phyloP scores from a whole-genome alignment of 2,113 vertebrate genomes.

The Cavia aperea region DNA sequence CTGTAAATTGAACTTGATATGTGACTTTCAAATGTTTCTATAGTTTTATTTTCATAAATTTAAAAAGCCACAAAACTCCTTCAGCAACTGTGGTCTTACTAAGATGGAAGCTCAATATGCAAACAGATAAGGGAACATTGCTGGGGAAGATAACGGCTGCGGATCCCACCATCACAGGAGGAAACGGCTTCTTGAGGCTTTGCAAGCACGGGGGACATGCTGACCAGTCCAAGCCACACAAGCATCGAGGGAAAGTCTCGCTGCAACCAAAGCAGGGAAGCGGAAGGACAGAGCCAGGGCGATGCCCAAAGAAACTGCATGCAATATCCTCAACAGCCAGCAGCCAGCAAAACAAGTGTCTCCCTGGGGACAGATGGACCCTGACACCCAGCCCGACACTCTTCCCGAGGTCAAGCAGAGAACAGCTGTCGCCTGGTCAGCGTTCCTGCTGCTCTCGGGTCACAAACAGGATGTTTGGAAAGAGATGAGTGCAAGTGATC shows the following conservation, averaged over 20 bases:
- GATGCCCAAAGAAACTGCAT: background rate
- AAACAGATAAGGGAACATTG: background rate
- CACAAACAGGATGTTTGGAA: conserved; percentile 66
- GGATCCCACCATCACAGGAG: background rate
- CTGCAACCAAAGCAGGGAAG: background rate
- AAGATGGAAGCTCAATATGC: background rate
- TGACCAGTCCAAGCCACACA: background rate
- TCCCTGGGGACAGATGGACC: background rate
- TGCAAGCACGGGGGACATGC: background rate
- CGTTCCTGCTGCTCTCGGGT: background rate
- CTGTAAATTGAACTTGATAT: background rate
- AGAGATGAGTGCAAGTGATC: conserved; percentile 40
- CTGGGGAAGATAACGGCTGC: background rate
- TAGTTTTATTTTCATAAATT: background rate
- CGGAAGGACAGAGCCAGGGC: background rate
- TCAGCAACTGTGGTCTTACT: background rate
- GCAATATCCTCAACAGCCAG: background rate
- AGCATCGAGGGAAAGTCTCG: background rate
- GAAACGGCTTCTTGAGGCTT: background rate
- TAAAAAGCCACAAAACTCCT: conserved; percentile 15
- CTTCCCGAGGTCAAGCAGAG: background rate
- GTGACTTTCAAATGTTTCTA: background rate
- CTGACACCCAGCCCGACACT: background rate
- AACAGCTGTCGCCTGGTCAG: conserved; percentile 34
- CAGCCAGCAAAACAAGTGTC: background rate